These are phyloP conservation scores for Liparis tanakae DNA, from an alignment of 2,797 vertebrate species.

Conservation along the genomic window DNA sequence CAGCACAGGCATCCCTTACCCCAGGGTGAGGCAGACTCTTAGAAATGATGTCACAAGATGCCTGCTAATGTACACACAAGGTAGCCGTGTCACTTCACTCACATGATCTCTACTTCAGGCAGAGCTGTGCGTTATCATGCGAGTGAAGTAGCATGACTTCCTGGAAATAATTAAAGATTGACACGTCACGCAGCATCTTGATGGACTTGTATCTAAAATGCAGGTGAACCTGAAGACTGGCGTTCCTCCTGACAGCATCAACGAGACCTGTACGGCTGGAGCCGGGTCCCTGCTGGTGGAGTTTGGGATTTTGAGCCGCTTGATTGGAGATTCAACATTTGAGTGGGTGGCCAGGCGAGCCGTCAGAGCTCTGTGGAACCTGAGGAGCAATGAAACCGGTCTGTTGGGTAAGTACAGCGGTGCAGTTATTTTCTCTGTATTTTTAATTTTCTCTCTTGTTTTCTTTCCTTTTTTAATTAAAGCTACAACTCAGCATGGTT, in stretches of 20 bases:
- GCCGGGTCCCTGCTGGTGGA: constrained; percentile 96
- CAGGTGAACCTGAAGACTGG: constrained; percentile 97
- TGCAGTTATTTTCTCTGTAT: not conserved
- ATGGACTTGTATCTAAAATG: not conserved
- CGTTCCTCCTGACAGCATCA: constrained; percentile 91
- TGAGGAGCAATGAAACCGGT: constrained; percentile 94
- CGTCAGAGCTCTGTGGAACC: constrained; percentile 93
- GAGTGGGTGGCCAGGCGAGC: constrained; percentile 97
- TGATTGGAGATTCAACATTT: constrained; percentile 96
- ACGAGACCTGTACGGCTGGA: constrained; percentile 96
- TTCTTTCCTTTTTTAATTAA: not conserved
- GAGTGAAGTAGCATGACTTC: not conserved
- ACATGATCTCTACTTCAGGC: no score
- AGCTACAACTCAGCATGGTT: no score
- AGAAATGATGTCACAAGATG: not conserved
- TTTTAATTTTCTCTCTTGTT: not conserved
- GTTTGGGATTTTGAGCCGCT: constrained; percentile 95
- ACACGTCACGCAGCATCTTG: not conserved
- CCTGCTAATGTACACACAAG: no score
- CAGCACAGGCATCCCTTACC: constrained; percentile 95
- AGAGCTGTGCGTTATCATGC: not conserved
- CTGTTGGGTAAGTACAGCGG: constrained; percentile 84
- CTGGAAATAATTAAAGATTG: not conserved
- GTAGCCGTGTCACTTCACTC: no score
- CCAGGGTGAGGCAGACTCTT: constrained; percentile 84